Evolutionary conservation across 2,113 vertebrate species (phyloP).

Genomic region (Chrysemys picta): DNA sequence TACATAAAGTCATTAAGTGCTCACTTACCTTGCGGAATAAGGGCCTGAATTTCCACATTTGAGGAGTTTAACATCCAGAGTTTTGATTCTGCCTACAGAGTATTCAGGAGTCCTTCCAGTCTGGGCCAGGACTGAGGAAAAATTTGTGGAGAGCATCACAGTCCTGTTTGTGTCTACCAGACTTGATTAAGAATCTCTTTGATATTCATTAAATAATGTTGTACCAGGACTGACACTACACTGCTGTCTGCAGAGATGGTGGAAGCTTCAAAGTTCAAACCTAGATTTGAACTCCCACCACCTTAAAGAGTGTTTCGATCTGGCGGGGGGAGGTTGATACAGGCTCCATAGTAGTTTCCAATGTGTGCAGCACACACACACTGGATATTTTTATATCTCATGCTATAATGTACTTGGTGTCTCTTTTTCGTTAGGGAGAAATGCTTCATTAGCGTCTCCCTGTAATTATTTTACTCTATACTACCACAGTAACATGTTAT

Average conservation of each 20-base stretch:
- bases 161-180: background rate
- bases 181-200: background rate
- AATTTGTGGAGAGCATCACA: background rate
- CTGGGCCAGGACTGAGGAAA: slow-evolving; percentile 12
- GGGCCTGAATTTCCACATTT: background rate
- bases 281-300: background rate
- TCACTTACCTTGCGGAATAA: background rate
- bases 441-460: background rate
- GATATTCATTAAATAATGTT: background rate
- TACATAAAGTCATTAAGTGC: background rate
- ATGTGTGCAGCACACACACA: background rate
- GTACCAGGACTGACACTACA: background rate
- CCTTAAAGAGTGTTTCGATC: background rate
- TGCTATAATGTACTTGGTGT: background rate
- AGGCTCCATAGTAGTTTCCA: background rate
- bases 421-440: background rate
- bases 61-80: background rate
- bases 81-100: background rate
- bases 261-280: background rate
- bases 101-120: slow-evolving; percentile 35
- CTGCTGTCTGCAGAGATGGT: background rate
- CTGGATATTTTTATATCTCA: background rate
- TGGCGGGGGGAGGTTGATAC: background rate
- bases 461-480: background rate
- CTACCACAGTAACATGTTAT: background rate